phyloP scores from a whole-genome alignment of 2,113 vertebrate genomes.

The Poicephalus meyeri region DNA sequence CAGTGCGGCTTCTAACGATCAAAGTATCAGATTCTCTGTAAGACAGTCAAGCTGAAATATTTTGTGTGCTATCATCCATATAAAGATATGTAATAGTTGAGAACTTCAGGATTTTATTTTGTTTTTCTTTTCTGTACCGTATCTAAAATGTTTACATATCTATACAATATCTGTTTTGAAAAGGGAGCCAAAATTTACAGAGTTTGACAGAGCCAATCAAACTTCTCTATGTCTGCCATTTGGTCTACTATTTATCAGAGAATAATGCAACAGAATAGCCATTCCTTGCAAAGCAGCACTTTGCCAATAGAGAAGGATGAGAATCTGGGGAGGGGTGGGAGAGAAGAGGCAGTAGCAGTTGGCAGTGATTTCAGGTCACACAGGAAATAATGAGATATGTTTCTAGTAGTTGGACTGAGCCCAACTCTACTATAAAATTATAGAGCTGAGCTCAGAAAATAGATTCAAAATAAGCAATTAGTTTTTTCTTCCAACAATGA shows the following conservation, averaged over 20 bases:
- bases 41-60: neutral
- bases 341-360: neutral
- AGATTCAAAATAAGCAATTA: neutral
- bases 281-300: neutral
- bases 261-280: neutral
- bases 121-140: neutral
- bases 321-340: neutral
- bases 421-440: neutral
- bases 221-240: neutral
- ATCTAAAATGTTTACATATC: neutral
- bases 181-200: neutral
- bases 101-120: neutral
- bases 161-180: neutral
- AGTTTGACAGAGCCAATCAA: neutral
- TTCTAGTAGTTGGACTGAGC: neutral
- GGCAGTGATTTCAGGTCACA: neutral
- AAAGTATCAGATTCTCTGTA: neutral
- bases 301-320: neutral
- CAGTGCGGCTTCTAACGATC: neutral
- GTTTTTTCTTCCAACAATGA: neutral
- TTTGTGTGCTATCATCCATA: neutral
- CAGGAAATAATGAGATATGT: neutral
- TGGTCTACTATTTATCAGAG: neutral
- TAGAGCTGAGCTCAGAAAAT: neutral
- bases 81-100: neutral